These are phyloP conservation scores for Cantharis nigra DNA, from an alignment of 2,888 invertebrate species.

Conservation along the genomic window DNA sequence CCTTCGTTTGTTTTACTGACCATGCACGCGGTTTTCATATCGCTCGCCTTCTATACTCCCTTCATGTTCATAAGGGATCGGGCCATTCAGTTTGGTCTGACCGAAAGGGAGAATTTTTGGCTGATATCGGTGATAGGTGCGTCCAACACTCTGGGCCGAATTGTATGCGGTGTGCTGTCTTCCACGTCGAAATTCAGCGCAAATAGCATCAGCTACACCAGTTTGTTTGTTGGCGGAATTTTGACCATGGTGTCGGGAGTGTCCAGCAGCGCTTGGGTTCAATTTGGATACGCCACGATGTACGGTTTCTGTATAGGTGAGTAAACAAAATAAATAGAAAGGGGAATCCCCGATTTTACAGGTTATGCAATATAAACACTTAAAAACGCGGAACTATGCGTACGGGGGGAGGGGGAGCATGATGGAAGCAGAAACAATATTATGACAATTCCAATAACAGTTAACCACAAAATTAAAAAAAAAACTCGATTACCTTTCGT, in stretches of 20 bases:
- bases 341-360: no score
- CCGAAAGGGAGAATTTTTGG: conserved; percentile 60
- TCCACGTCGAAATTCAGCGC: conserved; percentile 31
- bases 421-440: neutral
- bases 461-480: neutral
- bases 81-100: conserved; percentile 61
- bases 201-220: conserved; percentile 27
- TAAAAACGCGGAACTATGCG: no score
- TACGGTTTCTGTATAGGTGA: conserved; percentile 88
- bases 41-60: conserved; percentile 91
- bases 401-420: no score
- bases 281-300: conserved; percentile 74
- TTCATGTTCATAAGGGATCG: conserved; percentile 73
- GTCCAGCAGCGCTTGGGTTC: conserved; percentile 61
- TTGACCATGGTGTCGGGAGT: conserved; percentile 77
- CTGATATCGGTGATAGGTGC: conserved; percentile 84
- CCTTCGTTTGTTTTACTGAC: conserved; percentile 84
- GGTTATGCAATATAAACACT: no score
- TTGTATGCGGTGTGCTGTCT: conserved; percentile 72
- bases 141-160: conserved; percentile 85
- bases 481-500: neutral
- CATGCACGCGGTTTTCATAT: conserved; percentile 84
- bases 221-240: conserved; percentile 61
- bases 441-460: neutral
- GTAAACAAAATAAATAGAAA: conserved; percentile 42